Percentiles rank a stretch among this genome's conserved stretches.
These are phyloP conservation scores for Dynastes grantii DNA, from an alignment of 2,888 invertebrate genomes.

Conservation along the genomic window DNA sequence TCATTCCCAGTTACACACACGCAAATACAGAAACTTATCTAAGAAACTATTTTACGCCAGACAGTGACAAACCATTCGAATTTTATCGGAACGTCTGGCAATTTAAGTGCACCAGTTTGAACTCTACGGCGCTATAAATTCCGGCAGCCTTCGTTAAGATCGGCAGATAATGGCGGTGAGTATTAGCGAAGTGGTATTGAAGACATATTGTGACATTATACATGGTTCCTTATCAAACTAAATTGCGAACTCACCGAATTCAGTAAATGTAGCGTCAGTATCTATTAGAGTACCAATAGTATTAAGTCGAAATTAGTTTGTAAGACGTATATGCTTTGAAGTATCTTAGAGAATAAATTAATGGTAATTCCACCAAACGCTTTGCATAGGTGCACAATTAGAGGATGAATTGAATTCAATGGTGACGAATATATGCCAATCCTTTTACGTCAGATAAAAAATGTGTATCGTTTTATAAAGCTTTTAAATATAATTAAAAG, in stretches of 20 bases:
- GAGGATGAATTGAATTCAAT: no score
- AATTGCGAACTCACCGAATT: constrained; percentile 13
- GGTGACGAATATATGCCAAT: no score
- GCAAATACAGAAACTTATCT: constrained; percentile 26
- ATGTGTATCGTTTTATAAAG: no score
- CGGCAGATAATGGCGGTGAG: constrained; percentile 34
- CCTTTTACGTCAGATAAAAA: no score
- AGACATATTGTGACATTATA: constrained; percentile 42
- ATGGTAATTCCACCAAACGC: not conserved
- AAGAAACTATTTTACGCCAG: constrained; percentile 21
- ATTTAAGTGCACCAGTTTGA: constrained; percentile 19
- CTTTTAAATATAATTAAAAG: no score
- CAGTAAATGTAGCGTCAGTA: not conserved
- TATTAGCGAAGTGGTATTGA: constrained; percentile 30
- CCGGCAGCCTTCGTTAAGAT: constrained; percentile 27
- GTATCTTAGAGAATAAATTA: not conserved
- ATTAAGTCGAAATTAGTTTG: not conserved
- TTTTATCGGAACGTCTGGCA: constrained; percentile 38
- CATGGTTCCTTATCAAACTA: constrained; percentile 8
- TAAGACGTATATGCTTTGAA: not conserved
- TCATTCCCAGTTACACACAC: not conserved
- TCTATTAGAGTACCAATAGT: not conserved
- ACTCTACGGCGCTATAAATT: constrained; percentile 17
- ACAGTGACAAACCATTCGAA: constrained; percentile 40
- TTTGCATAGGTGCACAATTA: not conserved